Evolutionary conservation across 1,140 invertebrate genomes (phyloP).

Genomic region (Lepidurus arcticus): DNA sequence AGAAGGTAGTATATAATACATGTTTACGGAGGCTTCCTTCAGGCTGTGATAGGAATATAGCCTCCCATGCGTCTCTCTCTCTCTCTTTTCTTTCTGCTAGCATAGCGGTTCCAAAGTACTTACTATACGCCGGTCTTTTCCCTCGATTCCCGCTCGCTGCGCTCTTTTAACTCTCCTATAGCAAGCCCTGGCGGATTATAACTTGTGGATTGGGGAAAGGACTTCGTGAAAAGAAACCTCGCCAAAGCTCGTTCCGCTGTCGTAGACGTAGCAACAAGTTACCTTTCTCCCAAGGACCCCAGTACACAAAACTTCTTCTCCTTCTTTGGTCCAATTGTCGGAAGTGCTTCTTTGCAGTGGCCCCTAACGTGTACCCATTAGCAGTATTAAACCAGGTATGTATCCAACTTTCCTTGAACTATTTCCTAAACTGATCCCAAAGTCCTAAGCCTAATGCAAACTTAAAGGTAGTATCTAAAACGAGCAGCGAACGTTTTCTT

Average conservation of each 20-base stretch:
- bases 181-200: background rate
- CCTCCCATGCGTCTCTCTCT: background rate
- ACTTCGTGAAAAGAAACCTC: background rate
- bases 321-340: background rate
- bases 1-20: background rate
- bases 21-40: background rate
- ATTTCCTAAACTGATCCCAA: background rate
- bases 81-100: background rate
- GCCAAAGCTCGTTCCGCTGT: conserved; percentile 16
- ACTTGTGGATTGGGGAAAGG: conserved; percentile 8
- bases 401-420: background rate
- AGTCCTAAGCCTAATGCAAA: too few relatives aligned
- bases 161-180: background rate
- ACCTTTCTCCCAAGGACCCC: conserved; percentile 15
- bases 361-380: background rate
- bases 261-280: background rate
- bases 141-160: conserved; percentile 12
- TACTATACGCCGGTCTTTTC: conserved; percentile 5
- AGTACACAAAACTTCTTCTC: background rate
- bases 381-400: background rate
- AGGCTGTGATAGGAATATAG: conserved; percentile 4
- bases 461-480: too few relatives aligned
- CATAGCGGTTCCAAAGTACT: conserved; percentile 18
- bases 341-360: background rate
- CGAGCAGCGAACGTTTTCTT: too few relatives aligned